Evolutionary conservation across 2,888 invertebrate species (phyloP).

Genomic region (Mamestra brassicae): DNA sequence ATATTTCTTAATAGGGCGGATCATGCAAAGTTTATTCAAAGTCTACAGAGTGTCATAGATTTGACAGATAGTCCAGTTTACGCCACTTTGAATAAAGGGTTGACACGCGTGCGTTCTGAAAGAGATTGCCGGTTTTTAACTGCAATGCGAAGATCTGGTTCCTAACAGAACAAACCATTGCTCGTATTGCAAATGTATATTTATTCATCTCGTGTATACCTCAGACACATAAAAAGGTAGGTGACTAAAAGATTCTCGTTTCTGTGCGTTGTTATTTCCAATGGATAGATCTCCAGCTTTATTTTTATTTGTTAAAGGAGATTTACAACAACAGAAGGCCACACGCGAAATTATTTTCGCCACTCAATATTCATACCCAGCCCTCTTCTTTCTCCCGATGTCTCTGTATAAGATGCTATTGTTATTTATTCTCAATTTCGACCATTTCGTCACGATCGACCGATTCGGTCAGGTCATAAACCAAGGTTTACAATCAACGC

Average conservation of each 20-base stretch:
- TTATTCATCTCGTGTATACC: not conserved
- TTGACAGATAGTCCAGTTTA: too few relatives aligned
- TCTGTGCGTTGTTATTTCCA: not conserved
- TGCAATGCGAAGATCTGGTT: not conserved
- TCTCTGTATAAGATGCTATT: conserved; percentile 10
- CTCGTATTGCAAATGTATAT: too few relatives aligned
- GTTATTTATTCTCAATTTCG: conserved; percentile 40
- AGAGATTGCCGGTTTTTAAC: not conserved
- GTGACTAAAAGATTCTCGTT: not conserved
- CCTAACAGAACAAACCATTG: not conserved
- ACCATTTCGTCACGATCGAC: conserved; percentile 50
- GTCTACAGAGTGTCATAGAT: too few relatives aligned
- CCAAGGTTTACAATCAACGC: conserved; percentile 43
- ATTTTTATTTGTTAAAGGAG: not conserved
- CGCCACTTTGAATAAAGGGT: too few relatives aligned
- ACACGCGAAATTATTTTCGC: conserved; percentile 6
- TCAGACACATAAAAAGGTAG: not conserved
- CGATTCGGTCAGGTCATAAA: conserved; percentile 36
- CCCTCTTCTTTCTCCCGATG: not conserved
- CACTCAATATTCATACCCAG: conserved; percentile 5
- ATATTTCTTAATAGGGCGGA: too few relatives aligned
- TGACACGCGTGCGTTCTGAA: too few relatives aligned
- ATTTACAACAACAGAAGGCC: not conserved
- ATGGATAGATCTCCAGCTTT: not conserved
- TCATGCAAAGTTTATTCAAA: too few relatives aligned